Evolutionary conservation across 1,140 invertebrate genomes (phyloP).

Genomic region (Tyrophagus putrescentiae): DNA sequence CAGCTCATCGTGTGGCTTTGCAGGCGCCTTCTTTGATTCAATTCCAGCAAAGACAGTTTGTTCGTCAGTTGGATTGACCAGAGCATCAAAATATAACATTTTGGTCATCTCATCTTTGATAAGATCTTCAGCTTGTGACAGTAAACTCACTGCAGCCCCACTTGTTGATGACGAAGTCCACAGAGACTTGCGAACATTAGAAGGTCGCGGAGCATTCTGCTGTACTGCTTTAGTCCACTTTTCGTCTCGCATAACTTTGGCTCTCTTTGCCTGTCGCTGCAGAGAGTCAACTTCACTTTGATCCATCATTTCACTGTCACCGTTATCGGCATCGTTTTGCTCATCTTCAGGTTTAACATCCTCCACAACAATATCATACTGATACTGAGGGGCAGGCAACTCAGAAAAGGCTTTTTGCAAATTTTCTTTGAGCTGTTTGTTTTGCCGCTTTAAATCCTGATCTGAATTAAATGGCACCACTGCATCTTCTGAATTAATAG

Average conservation of each 20-base stretch:
- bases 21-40: conserved; percentile 3
- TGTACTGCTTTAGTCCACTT: conserved; percentile 74
- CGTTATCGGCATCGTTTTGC: conserved; percentile 41
- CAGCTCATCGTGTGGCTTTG: conserved; percentile 34
- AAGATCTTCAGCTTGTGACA: conserved; percentile 85
- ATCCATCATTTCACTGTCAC: conserved; percentile 46
- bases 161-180: conserved; percentile 46
- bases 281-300: conserved; percentile 76
- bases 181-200: conserved; percentile 66
- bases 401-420: conserved; percentile 56
- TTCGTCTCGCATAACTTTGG: conserved; percentile 43
- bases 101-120: conserved; percentile 93
- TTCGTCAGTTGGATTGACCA: conserved; percentile 35
- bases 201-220: conserved; percentile 67
- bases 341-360: conserved; percentile 62
- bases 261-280: conserved; percentile 43
- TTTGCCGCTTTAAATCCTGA: conserved; percentile 27
- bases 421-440: conserved; percentile 46
- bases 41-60: conserved; percentile 29
- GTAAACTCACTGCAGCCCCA: conserved; percentile 59
- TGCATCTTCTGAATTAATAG: conserved; percentile 74
- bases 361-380: conserved; percentile 95
- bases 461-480: conserved; percentile 37
- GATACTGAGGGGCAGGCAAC: conserved; percentile 79
- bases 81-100: conserved; percentile 79